Evolutionary conservation across 2,113 vertebrate genomes (phyloP), one percentile per base, ranked within the genome.

Genomic region (Xiphophorus hellerii): DNA sequence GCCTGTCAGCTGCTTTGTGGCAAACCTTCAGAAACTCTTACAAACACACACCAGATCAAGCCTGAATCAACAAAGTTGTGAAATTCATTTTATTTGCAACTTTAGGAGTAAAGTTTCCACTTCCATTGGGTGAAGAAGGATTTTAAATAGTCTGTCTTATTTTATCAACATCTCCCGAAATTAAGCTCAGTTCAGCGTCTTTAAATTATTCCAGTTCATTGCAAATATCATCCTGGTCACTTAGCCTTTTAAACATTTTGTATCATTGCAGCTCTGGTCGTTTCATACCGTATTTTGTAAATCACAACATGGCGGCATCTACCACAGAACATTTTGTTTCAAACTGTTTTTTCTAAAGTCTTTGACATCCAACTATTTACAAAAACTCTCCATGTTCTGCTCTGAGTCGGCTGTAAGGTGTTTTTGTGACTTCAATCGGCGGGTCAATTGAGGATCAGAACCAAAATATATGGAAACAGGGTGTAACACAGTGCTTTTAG

Each of bases 1-100:
- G 81, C 83, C 82, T 81, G 85, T 80, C 29, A 33, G 77, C 85
- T 77, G 79, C 84, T 78, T 85, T 14, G 10, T 78, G 79, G 86
- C 84, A 87, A 92, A 92, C 88, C 27, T 79, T 76, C 74, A 80
- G 27, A 76, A 82, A 27, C 5, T 58, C 81, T 58, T 33, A 42
- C 66, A 74, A 39, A 0, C 69, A 71, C 68, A n/a, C 76, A 65
- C 78, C 31, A 65, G 37, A 66, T 73, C 62, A 44, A 33, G 76
- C 77, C 86, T 84, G 76, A 84, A 80, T 87, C 80, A 35, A 74
- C 72, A 31, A 69, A 31, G 72, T 69, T 78, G 54, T 60, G 58
- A 85, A 88, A 85, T 80, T 62, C 20, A 20, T 63, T 42, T 22
- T 2, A 42, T 72, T 62, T 62, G 2, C 17, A 42, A 17, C 5